Evolutionary conservation across 2,113 vertebrate species (phyloP).

Genomic region (Prochilodus magdalenae): DNA sequence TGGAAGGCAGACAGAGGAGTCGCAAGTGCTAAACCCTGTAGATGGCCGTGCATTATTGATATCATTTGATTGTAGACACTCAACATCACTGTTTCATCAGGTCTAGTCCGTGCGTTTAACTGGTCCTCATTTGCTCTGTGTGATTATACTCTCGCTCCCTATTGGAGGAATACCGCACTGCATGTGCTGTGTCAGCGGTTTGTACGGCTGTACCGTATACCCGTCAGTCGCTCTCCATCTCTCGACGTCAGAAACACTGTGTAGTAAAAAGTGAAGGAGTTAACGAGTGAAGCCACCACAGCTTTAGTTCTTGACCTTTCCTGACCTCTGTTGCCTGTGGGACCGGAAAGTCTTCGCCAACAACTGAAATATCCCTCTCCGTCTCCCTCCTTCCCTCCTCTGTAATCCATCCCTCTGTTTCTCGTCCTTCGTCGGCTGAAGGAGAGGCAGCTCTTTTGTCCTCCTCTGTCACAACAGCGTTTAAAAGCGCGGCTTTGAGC

Average conservation of each 20-base stretch:
- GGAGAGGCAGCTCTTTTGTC: conserved; percentile 44
- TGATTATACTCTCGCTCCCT: no score
- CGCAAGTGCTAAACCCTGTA: no score
- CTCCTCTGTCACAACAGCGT: conserved; percentile 53
- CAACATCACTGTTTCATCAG: no score
- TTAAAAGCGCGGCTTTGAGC: conserved; percentile 41
- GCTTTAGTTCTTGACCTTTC: background rate
- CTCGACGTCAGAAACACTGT: no score
- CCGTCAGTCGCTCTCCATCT: background rate
- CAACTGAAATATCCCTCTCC: conserved; percentile 31
- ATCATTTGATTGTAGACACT: no score
- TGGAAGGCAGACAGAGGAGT: no score
- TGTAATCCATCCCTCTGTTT: conserved; percentile 49
- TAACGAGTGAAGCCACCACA: background rate
- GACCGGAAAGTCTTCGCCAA: background rate
- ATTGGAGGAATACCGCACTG: no score
- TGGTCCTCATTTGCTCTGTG: no score
- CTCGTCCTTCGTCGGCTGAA: conserved; percentile 36
- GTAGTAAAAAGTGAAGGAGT: background rate
- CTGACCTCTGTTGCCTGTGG: background rate
- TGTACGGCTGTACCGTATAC: no score
- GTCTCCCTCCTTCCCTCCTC: conserved; percentile 6
- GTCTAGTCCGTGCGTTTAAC: no score
- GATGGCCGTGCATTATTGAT: no score
- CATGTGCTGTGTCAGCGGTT: no score